These are phyloP conservation scores for Archivesica marissinica DNA, from an alignment of 1,140 invertebrate genomes.

Conservation along the genomic window DNA sequence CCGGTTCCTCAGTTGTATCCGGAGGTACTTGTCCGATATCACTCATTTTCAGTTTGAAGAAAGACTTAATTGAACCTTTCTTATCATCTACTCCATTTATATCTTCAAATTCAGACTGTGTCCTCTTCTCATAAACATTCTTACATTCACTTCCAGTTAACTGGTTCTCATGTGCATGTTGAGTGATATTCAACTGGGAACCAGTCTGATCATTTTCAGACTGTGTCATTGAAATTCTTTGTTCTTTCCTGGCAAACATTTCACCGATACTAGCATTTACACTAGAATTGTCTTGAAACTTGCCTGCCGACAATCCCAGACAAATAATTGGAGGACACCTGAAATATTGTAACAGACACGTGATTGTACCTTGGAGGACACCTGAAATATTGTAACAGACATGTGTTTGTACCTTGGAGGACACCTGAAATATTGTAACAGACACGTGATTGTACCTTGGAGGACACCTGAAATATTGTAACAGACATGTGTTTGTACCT, in stretches of 20 bases:
- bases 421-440: too few species aligned
- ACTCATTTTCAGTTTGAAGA: not conserved
- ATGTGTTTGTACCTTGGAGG: too few species aligned
- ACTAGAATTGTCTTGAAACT: slow-evolving; percentile 89
- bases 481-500: too few species aligned
- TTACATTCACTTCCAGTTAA: not conserved
- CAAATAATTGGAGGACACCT: slow-evolving; percentile 87
- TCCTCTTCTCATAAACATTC: not conserved
- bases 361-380: too few species aligned
- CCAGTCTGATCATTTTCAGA: not conserved
- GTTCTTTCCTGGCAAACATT: slow-evolving; percentile 71
- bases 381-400: too few species aligned
- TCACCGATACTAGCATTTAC: slow-evolving; percentile 75
- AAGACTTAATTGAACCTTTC: slow-evolving; percentile 13
- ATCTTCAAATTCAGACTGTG: not conserved
- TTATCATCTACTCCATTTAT: not conserved
- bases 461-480: too few species aligned
- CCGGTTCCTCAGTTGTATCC: not conserved
- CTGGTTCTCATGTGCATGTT: not conserved
- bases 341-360: slow-evolving; percentile 31
- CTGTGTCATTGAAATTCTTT: slow-evolving; percentile 22
- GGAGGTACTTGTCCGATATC: not conserved
- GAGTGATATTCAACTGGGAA: not conserved
- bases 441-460: too few species aligned
- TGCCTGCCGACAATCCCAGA: slow-evolving; percentile 90